These are phyloP conservation scores for Microplitis mediator DNA, from an alignment of 1,140 invertebrate genomes.

Conservation along the genomic window DNA sequence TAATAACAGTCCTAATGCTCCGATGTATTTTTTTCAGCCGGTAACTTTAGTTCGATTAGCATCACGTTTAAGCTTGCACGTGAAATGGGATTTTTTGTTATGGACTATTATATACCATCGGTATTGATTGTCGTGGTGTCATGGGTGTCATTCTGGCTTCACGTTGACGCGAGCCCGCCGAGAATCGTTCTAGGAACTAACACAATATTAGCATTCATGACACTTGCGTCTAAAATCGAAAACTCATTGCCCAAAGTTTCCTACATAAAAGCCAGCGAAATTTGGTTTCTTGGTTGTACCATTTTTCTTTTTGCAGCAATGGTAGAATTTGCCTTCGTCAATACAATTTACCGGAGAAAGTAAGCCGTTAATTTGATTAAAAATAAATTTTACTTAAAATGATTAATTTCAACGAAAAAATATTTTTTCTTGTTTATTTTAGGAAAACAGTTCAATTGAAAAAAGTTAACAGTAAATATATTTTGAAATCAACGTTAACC, in stretches of 20 bases:
- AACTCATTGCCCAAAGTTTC: conserved; percentile 87
- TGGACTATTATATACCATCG: conserved; percentile 89
- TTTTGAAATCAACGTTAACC: conserved; percentile 80
- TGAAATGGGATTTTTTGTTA: conserved; percentile 86
- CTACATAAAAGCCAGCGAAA: conserved; percentile 89
- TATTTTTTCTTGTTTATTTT: conserved; percentile 28
- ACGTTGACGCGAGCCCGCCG: conserved; percentile 83
- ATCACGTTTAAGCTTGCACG: conserved; percentile 79
- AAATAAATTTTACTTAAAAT: too few relatives aligned
- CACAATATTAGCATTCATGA: conserved; percentile 86
- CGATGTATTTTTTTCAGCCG: conserved; percentile 66
- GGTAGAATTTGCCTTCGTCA: conserved; percentile 89
- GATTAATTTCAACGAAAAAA: too few relatives aligned
- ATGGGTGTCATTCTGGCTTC: conserved; percentile 91
- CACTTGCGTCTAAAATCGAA: conserved; percentile 79
- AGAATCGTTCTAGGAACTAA: conserved; percentile 82
- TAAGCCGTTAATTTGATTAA: conserved; percentile 53
- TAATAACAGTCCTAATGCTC: neutral
- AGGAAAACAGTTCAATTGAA: conserved; percentile 82
- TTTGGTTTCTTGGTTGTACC: conserved; percentile 87
- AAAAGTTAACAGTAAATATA: conserved; percentile 83
- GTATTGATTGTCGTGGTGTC: conserved; percentile 87
- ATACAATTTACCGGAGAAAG: conserved; percentile 85
- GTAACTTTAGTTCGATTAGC: conserved; percentile 80
- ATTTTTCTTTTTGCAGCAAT: conserved; percentile 84